Evolutionary conservation across 2,888 invertebrate species (phyloP), one percentile per base, ranked within the genome.

Genomic region (Andrena flavipes): DNA sequence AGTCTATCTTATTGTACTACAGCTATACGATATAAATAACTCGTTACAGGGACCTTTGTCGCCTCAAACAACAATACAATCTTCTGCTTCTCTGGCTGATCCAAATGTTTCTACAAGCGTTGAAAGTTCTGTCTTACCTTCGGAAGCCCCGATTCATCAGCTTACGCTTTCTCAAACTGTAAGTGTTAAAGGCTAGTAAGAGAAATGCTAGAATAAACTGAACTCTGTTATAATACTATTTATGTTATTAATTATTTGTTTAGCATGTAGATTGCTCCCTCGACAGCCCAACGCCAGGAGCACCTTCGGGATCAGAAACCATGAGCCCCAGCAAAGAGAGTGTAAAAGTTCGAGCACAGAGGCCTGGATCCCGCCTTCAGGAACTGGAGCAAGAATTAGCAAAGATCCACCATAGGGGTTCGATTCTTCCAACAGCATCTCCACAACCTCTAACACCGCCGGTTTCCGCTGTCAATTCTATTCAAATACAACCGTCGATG

Each of bases 301-400:
- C 83, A 72, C 87, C 88, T n/a, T 62, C 87, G 7, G 90, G 89
- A 35, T 85, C 90, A n/a, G 92, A 93, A 64, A 90, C 91, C 73
- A 88, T 90, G 89, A 93, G 93, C 69, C 93, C 93, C 0, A 93
- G 92, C 51, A 93, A 93, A 77, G 93, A 93, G 56, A 93, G 84
- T 69, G 85, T 90, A 33, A 93, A 92, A 68, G 76, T 90, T 33
- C 89, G 92, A 63, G 63, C 83, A 6, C 92, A 91, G 65, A 90
- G 92, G 35, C 92, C 93, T 0, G 92, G 92, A 23, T 93, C 93
- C n/a, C 91, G 93, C 6, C 87, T 93, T 0, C 93, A 93, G 63
- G 93, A 94, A 67, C 85, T 94, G 33, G 93, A 93, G 68, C 92
- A 94, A 81, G 94, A 94, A 80, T 90, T 94, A 26, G 93, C 94